Percentiles rank a stretch among this genome's conserved stretches.
Conservation (phyloP, 2,113 vertebrate genomes). For the Ranitomeya imitator region DNA sequence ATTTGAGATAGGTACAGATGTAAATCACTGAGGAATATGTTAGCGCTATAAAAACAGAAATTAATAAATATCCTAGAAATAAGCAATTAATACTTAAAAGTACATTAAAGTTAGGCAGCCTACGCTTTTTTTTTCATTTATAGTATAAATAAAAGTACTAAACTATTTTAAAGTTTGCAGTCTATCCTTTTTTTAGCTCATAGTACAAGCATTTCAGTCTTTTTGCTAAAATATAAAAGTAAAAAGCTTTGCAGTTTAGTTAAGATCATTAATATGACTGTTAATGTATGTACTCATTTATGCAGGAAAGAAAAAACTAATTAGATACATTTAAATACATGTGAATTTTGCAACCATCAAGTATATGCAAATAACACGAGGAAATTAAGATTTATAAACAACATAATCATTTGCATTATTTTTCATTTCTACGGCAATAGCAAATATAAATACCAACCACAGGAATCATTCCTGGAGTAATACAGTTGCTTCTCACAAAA, state of each 20-base stretch:
- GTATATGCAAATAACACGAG: conserved; percentile 9
- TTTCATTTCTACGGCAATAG: conserved; percentile 23
- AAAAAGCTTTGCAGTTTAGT: not conserved
- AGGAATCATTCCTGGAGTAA: conserved; percentile 5
- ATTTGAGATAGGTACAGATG: not conserved
- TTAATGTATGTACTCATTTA: conserved; percentile 14
- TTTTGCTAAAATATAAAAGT: conserved; percentile 2
- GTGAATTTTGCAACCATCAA: conserved; percentile 18
- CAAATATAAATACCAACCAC: not conserved
- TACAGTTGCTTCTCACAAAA: not conserved
- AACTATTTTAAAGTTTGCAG: not conserved
- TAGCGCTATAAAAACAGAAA: not conserved
- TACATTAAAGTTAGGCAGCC: not conserved
- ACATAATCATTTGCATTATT: conserved; percentile 34
- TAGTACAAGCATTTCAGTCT: not conserved
- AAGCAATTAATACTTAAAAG: not conserved
- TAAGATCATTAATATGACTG: not conserved
- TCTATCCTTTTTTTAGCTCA: not conserved
- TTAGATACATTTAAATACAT: conserved; percentile 29
- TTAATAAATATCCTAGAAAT: not conserved
- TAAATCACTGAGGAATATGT: not conserved
- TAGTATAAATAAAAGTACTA: not conserved
- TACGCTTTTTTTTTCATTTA: not conserved
- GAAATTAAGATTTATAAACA: conserved; percentile 46
- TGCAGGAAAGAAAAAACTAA: conserved; percentile 9